Base-by-base conservation (phyloP, 2,797 vertebrate species). In the Cryptoblepharus egeriae region DNA sequence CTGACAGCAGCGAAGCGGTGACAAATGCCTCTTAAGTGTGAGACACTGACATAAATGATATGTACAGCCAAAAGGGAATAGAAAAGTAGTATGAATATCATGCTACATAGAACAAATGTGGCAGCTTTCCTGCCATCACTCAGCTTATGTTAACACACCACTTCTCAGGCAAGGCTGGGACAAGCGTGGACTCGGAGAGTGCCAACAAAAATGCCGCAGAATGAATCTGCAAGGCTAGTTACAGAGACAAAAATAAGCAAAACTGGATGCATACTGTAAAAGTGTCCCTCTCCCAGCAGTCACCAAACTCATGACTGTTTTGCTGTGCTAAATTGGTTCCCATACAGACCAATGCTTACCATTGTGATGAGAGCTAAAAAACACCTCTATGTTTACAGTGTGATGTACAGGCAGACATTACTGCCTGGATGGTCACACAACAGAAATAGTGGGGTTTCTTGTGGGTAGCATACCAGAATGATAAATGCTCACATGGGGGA, bases 21-120 rank as follows among this genome's bases (percentile, higher is more conserved):
- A 87, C 75, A 75, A 83, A 80, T 58, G 74, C 28, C 76, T 84
- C 79, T 73, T 79, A 75, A 64, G 60, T 76, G 22, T 45, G 18
- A 71, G 75, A 49, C 63, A 5, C 0, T 58, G 87, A 13, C 75
- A 86, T 67, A 35, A 80, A 0, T 67, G 87, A 85, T 74, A 84
- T 0, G 55, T 61, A 71, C 55, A 87, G 87, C 79, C 68, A 58
- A 80, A 13, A 67, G 49, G 65, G 74, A 87, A 6, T 67, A 55
- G 7, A 49, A 24, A 77, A 12, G 1, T 11, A 65, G 65, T 2
- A 0, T 0, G 39, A 80, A 42, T n/a, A 37, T 78, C 30, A 77
- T 77, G 52, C 68, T 82, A 58, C 28, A 69, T 65, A 64, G 10
- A 45, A 73, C 65, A 57, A 15, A 18, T 12, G 75, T 86, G 37